A percentile compares a stretch with the other conserved stretches of the same genome.
Evolutionary conservation across 1,140 invertebrate genomes (phyloP).

Genomic region (Zaprionus africanus): DNA sequence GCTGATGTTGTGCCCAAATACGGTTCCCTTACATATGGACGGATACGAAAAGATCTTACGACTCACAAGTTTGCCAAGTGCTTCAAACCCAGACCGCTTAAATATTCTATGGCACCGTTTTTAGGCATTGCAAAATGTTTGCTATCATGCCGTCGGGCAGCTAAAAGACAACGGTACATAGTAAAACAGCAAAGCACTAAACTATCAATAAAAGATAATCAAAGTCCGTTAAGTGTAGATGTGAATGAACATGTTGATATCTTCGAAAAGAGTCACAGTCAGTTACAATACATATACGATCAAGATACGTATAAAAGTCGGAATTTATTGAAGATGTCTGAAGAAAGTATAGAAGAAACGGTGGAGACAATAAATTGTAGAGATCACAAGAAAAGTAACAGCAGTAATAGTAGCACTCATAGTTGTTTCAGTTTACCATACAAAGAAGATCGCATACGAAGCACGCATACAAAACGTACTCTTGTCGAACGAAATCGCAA

Average conservation of each 20-base stretch:
- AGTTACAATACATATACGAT: background rate
- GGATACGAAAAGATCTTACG: constrained; percentile 77
- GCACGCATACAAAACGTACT: constrained; percentile 3
- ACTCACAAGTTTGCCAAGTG: constrained; percentile 40
- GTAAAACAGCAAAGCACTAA: background rate
- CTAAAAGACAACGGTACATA: constrained; percentile 3
- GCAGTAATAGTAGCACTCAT: constrained; percentile 46
- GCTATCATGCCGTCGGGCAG: constrained; percentile 55
- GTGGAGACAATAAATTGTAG: background rate
- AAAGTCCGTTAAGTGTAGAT: constrained; percentile 50
- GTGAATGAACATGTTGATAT: constrained; percentile 24
- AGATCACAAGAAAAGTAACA: constrained; percentile 4
- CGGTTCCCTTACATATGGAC: constrained; percentile 59
- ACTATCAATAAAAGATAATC: constrained; percentile 3
- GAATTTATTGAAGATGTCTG: background rate
- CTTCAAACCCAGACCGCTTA: constrained; percentile 37
- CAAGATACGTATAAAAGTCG: background rate
- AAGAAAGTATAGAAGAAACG: background rate
- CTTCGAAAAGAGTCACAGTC: constrained; percentile 2
- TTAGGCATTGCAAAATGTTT: constrained; percentile 70
- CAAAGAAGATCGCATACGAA: constrained; percentile 33
- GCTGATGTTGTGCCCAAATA: constrained; percentile 78
- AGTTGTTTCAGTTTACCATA: constrained; percentile 40
- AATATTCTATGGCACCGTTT: constrained; percentile 51
- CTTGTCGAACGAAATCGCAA: constrained; percentile 42